Conservation (phyloP, 1,140 invertebrate genomes). For the Philaenus spumarius region DNA sequence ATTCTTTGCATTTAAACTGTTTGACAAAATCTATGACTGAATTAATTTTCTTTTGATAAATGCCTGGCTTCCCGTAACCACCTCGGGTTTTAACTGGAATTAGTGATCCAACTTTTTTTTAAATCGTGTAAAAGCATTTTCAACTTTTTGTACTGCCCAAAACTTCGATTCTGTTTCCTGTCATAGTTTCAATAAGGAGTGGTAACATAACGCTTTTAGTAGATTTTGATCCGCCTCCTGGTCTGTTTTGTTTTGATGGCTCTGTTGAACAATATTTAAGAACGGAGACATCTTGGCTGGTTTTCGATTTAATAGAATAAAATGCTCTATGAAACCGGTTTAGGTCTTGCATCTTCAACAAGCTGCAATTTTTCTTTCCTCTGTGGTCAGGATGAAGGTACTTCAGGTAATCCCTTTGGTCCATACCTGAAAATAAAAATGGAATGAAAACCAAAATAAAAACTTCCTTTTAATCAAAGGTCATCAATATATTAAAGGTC, state of each 20-base stretch:
- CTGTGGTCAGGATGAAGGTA: neutral
- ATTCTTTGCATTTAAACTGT: constrained; percentile 16
- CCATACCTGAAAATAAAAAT: neutral
- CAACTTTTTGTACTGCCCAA: neutral
- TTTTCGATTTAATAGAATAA: neutral
- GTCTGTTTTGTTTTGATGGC: neutral
- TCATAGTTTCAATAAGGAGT: neutral
- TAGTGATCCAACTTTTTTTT: neutral
- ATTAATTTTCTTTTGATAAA: constrained; percentile 1
- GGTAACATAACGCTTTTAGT: neutral
- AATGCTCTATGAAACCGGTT: neutral
- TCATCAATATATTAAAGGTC: no score
- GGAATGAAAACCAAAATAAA: neutral
- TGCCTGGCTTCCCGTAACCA: neutral
- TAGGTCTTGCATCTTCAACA: constrained; percentile 1
- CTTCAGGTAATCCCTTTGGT: neutral
- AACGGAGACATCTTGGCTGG: neutral
- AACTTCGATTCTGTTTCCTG: neutral
- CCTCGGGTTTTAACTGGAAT: constrained; percentile 3
- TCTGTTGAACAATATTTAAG: constrained; percentile 14
- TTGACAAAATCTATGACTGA: constrained; percentile 16
- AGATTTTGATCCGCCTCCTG: neutral
- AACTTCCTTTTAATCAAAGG: no score
- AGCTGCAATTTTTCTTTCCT: neutral
- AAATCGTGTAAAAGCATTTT: constrained; percentile 4